Conservation (phyloP, 2,113 vertebrate species). For the Scomber colias region DNA sequence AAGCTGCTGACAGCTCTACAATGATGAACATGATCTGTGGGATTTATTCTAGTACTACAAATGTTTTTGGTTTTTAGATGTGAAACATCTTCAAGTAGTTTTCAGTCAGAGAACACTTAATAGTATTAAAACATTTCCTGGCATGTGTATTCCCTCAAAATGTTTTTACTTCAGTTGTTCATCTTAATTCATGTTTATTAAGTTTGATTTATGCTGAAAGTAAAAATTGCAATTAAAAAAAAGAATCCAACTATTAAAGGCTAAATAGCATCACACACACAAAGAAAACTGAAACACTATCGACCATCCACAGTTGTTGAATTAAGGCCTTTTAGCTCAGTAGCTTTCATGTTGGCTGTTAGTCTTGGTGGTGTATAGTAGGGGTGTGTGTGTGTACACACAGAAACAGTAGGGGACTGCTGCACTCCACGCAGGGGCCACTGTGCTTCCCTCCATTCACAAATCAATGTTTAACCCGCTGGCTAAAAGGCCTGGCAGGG, state of each 20-base stretch:
- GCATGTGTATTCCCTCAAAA: background rate
- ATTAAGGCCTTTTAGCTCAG: conserved; percentile 61
- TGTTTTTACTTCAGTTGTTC: background rate
- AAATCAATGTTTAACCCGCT: conserved; percentile 87
- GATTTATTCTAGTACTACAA: background rate
- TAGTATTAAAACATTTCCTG: background rate
- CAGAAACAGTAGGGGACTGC: conserved; percentile 78
- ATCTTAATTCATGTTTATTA: background rate
- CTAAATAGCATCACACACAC: conserved; percentile 2
- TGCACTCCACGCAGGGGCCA: conserved; percentile 71
- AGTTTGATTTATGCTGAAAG: background rate
- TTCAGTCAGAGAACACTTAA: no score
- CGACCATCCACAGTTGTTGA: conserved; percentile 28
- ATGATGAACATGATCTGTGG: background rate
- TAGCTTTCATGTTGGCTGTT: conserved; percentile 72
- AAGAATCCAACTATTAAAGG: background rate
- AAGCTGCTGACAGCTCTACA: conserved; percentile 3
- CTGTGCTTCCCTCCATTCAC: conserved; percentile 81
- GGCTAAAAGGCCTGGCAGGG: conserved; percentile 83
- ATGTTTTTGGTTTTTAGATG: conserved; percentile 2
- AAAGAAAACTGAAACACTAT: conserved; percentile 10
- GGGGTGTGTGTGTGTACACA: conserved; percentile 76
- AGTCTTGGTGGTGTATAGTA: conserved; percentile 74
- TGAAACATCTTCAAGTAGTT: conserved; percentile 9
- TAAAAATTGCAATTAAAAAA: background rate